Percentiles rank a stretch among this genome's conserved stretches.
Evolutionary conservation across 2,888 invertebrate species (phyloP).

Genomic region (Brachyptera risi): DNA sequence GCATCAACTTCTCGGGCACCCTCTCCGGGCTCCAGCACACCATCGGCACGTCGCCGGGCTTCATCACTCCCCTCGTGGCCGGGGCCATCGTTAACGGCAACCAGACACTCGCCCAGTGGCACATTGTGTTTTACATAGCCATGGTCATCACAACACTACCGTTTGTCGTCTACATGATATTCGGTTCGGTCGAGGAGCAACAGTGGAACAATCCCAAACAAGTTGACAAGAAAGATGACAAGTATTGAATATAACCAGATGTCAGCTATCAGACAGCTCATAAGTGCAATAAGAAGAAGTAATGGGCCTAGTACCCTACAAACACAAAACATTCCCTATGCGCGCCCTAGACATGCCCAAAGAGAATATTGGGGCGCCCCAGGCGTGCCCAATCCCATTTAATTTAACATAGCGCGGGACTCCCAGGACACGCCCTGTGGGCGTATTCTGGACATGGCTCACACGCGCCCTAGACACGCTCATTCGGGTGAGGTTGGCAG

Average conservation of each 20-base stretch:
- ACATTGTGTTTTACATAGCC: slow-evolving; percentile 18
- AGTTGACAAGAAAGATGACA: background rate
- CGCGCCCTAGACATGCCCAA: no score
- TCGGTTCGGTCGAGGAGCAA: slow-evolving; percentile 22
- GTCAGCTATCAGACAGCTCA: no score
- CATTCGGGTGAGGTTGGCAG: no score
- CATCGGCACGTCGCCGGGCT: slow-evolving; percentile 1
- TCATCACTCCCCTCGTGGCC: slow-evolving; percentile 14
- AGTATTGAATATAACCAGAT: background rate
- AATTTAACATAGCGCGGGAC: no score
- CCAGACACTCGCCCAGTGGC: slow-evolving; percentile 13
- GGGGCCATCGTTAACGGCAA: slow-evolving; percentile 4
- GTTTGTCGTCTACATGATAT: slow-evolving; percentile 2
- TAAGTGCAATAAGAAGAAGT: no score
- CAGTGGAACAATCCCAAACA: slow-evolving; percentile 15
- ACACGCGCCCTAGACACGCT: no score
- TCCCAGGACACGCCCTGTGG: no score
- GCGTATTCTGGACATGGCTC: no score
- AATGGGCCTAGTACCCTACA: no score
- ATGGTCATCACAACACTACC: background rate
- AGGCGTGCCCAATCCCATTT: no score
- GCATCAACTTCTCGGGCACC: slow-evolving; percentile 19
- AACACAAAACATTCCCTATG: no score
- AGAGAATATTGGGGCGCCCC: no score
- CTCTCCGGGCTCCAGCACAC: slow-evolving; percentile 19